These are phyloP conservation scores for Trachelus tabidus DNA, from an alignment of 2,888 invertebrate species.

Conservation along the genomic window DNA sequence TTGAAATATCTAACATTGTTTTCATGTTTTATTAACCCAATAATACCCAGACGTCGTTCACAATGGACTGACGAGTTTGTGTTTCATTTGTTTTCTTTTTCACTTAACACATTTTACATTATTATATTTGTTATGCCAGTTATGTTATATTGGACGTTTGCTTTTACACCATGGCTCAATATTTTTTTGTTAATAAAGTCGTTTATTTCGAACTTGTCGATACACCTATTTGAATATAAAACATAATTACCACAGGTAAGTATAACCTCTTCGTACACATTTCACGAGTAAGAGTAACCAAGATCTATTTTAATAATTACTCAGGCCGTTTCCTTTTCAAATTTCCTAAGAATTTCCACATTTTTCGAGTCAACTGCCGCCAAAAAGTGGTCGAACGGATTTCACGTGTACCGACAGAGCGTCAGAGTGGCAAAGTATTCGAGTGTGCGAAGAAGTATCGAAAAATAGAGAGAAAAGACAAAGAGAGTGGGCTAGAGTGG, in stretches of 20 bases:
- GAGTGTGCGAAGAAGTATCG: not conserved
- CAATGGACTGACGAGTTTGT: not conserved
- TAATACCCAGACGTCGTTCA: not conserved
- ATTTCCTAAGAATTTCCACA: not conserved
- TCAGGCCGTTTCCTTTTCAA: not conserved
- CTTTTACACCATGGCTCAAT: slow-evolving; percentile 7
- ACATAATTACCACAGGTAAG: not conserved
- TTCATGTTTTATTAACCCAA: not conserved
- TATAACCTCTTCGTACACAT: not conserved
- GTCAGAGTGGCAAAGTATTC: not conserved
- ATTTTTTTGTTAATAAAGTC: slow-evolving; percentile 17
- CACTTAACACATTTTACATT: not conserved
- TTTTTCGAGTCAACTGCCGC: not conserved
- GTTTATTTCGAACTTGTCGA: not conserved
- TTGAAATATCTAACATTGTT: not conserved
- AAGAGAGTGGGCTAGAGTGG: not conserved
- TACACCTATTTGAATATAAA: not conserved
- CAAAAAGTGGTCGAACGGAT: not conserved
- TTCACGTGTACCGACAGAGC: not conserved
- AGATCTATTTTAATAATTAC: not conserved
- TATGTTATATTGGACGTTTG: not conserved
- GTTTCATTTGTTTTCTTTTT: not conserved
- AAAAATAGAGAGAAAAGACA: not conserved
- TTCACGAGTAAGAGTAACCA: not conserved
- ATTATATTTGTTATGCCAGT: not conserved